phyloP scores from a whole-genome alignment of 2,797 vertebrate species.

The Liparis tanakae region DNA sequence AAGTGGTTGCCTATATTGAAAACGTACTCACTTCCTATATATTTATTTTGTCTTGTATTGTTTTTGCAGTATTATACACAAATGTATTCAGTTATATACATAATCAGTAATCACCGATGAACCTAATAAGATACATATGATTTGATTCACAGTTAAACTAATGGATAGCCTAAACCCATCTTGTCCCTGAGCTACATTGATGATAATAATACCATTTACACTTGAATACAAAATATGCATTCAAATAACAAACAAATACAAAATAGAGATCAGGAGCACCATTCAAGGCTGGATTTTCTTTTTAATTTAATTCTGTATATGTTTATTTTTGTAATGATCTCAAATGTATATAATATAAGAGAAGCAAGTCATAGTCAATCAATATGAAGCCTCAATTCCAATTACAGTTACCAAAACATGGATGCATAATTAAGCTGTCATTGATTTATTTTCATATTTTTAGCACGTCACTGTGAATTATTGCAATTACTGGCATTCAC shows the following conservation, averaged over 20 bases:
- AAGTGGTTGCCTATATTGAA: neutral
- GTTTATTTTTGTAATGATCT: neutral
- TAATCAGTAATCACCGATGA: neutral
- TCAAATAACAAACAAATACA: neutral
- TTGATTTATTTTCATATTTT: neutral
- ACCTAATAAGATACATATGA: neutral
- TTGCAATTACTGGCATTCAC: neutral
- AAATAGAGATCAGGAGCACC: neutral
- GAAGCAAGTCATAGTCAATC: slow-evolving; percentile 12
- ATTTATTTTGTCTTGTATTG: neutral
- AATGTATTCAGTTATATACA: neutral
- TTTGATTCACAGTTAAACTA: neutral
- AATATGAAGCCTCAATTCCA: neutral
- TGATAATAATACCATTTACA: neutral
- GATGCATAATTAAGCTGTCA: neutral
- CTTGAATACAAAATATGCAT: neutral
- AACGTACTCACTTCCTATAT: neutral
- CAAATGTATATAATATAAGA: neutral
- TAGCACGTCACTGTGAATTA: neutral
- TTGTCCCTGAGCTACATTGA: neutral
- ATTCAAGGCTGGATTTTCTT: neutral
- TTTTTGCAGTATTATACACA: neutral
- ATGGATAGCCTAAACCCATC: neutral
- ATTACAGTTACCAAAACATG: neutral
- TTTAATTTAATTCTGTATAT: neutral